Conservation (phyloP, 1,140 invertebrate genomes). For the Plutomurus gul region DNA sequence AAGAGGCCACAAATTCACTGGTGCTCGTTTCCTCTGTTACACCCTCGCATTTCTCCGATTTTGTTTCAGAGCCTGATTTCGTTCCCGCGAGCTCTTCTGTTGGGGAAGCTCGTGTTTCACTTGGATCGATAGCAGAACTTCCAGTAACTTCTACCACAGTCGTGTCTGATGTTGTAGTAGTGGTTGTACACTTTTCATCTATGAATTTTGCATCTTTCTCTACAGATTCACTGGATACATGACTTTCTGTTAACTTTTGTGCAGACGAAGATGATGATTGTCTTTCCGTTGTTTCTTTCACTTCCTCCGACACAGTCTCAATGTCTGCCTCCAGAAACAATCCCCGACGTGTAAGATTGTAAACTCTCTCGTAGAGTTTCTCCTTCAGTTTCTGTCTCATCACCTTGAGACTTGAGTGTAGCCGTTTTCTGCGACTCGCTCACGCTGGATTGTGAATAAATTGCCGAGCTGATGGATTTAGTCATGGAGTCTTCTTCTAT, state of each 20-base stretch:
- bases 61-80: background rate
- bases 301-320: background rate
- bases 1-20: background rate
- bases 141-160: background rate
- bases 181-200: background rate
- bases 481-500: slow-evolving; percentile 15
- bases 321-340: slow-evolving; percentile 1
- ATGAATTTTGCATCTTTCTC: background rate
- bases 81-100: background rate
- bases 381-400: slow-evolving; percentile 19
- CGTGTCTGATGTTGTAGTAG: background rate
- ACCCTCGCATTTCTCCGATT: background rate
- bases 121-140: background rate
- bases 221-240: background rate
- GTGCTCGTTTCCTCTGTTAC: background rate
- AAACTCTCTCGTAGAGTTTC: slow-evolving; percentile 34
- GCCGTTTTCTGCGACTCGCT: background rate
- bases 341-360: slow-evolving; percentile 11
- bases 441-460: slow-evolving; percentile 5
- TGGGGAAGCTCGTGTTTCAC: too few species aligned
- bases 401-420: slow-evolving; percentile 2
- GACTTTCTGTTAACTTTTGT: background rate
- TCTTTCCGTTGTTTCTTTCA: background rate
- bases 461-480: slow-evolving; percentile 30
- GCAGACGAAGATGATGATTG: background rate